Conservation (phyloP, 2,797 vertebrate species). For the Tadarida brasiliensis region DNA sequence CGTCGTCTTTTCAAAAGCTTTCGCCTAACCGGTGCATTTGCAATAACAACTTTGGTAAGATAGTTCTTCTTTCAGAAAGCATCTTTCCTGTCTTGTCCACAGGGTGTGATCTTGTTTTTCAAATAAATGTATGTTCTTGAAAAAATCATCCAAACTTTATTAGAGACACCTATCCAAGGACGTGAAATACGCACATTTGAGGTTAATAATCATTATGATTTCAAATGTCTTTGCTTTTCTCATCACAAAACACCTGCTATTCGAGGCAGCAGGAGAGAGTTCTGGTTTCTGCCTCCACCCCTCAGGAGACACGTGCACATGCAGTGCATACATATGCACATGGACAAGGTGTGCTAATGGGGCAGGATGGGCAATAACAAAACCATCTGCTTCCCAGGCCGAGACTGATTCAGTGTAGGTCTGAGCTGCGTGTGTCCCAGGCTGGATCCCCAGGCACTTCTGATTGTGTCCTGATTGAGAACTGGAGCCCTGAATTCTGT, state of each 20-base stretch:
- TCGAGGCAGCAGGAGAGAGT: slow-evolving; percentile 18
- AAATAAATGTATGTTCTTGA: slow-evolving; percentile 48
- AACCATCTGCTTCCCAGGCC: not conserved
- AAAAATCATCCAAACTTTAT: slow-evolving; percentile 14
- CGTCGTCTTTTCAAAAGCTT: slow-evolving; percentile 96
- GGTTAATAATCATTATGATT: slow-evolving; percentile 8
- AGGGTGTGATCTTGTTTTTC: not conserved
- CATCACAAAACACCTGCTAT: not conserved
- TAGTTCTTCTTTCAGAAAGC: not conserved
- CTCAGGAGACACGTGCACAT: not conserved
- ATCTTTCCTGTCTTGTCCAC: not conserved
- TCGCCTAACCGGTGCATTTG: slow-evolving; percentile 96
- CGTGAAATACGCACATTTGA: not conserved
- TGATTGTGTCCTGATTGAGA: not conserved
- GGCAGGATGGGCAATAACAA: no score
- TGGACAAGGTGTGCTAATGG: not conserved
- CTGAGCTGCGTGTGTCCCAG: not conserved
- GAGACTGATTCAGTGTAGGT: not conserved
- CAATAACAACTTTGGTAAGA: slow-evolving; percentile 97
- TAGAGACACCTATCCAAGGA: not conserved
- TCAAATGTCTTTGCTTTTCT: slow-evolving; percentile 38
- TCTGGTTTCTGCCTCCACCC: not conserved
- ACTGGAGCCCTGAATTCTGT: not conserved
- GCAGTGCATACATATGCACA: not conserved
- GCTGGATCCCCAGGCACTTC: not conserved